Conservation (phyloP, 2,888 invertebrate species). For the Dromius quadrimaculatus region DNA sequence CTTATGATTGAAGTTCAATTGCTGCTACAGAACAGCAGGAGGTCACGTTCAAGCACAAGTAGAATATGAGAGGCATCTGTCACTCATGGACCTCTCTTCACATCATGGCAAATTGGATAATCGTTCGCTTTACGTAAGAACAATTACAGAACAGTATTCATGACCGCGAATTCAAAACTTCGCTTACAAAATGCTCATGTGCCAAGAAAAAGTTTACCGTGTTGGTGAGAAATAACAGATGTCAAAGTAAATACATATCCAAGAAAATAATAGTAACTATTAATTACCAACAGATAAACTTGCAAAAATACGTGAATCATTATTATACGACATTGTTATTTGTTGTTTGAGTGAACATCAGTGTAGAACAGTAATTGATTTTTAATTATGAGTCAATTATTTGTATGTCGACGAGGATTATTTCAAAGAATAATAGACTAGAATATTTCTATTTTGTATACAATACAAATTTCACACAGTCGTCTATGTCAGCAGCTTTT, state of each 20-base stretch:
- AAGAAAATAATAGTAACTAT: conserved; percentile 3
- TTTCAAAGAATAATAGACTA: too few relatives aligned
- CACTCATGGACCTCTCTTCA: conserved; percentile 15
- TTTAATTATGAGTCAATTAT: too few relatives aligned
- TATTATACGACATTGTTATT: too few relatives aligned
- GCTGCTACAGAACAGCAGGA: too few relatives aligned
- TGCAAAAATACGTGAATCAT: too few relatives aligned
- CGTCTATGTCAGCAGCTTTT: too few relatives aligned
- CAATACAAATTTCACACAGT: too few relatives aligned
- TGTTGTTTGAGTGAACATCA: too few relatives aligned
- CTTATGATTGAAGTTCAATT: too few relatives aligned
- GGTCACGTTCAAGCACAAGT: conserved; percentile 6
- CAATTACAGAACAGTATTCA: conserved; percentile 24
- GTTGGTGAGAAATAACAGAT: conserved; percentile 45
- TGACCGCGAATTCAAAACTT: conserved; percentile 30
- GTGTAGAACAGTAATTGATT: too few relatives aligned
- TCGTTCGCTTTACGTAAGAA: conserved; percentile 39
- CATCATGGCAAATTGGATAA: conserved; percentile 33
- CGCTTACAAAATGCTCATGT: conserved; percentile 41
- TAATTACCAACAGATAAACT: background rate
- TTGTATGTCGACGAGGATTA: too few relatives aligned
- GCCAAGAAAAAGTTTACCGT: conserved; percentile 38
- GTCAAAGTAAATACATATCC: conserved; percentile 2
- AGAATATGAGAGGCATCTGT: conserved; percentile 12
- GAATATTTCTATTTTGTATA: too few relatives aligned